phyloP scores from a whole-genome alignment of 2,888 invertebrate species.

The Loripinus fragilis region DNA sequence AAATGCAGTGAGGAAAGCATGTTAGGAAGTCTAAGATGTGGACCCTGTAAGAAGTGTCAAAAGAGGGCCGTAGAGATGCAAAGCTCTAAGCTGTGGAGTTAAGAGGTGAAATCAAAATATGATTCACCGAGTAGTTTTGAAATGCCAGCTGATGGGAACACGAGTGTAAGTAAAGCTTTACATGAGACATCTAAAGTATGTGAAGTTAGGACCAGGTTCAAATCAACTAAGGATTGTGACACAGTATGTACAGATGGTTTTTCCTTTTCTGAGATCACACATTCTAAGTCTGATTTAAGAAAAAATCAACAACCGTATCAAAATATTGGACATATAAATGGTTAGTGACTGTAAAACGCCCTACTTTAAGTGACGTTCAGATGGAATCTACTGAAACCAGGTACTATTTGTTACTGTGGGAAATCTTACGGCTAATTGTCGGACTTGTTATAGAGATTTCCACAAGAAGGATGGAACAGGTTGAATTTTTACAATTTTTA shows the following conservation, averaged over 20 bases:
- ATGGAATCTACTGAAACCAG: too few relatives aligned
- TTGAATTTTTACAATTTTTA: too few relatives aligned
- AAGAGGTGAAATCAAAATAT: not conserved
- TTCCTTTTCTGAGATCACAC: not conserved
- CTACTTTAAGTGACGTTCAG: too few relatives aligned
- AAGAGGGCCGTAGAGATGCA: too few relatives aligned
- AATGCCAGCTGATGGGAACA: too few relatives aligned
- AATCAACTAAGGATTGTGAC: too few relatives aligned
- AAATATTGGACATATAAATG: not conserved
- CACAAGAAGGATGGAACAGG: too few relatives aligned
- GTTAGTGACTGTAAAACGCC: not conserved
- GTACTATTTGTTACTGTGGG: too few relatives aligned
- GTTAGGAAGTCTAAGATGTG: not conserved
- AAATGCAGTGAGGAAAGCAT: not conserved
- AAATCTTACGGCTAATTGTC: too few relatives aligned
- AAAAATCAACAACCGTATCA: too few relatives aligned
- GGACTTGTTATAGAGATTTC: too few relatives aligned
- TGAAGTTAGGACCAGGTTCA: not conserved
- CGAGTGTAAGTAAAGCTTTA: not conserved
- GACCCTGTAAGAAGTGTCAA: not conserved
- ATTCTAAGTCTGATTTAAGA: not conserved
- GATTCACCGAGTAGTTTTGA: too few relatives aligned
- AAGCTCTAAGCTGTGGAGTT: not conserved
- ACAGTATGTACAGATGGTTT: not conserved
- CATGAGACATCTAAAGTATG: not conserved